Percentiles rank a stretch among this genome's conserved stretches.
Evolutionary conservation across 2,113 vertebrate genomes (phyloP).

Genomic region (Lynx canadensis): DNA sequence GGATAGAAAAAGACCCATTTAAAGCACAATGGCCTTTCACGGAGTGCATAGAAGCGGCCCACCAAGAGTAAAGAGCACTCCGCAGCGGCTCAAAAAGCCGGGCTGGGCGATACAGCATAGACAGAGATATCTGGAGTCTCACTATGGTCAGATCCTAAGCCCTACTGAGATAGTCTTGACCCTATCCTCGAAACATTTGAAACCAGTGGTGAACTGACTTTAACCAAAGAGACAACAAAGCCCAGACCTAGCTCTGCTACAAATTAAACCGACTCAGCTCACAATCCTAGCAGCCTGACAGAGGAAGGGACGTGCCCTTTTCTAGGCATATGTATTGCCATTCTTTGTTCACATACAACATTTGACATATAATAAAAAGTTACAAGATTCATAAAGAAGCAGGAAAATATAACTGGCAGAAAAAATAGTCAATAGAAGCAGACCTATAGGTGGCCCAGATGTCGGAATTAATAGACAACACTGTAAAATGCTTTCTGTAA

Average conservation of each 20-base stretch:
- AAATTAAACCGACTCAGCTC: not conserved
- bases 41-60: not conserved
- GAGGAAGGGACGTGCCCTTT: not conserved
- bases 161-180: not conserved
- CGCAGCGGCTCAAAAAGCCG: not conserved
- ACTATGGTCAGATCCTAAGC: not conserved
- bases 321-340: accelerated
- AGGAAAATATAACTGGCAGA: not conserved
- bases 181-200: not conserved
- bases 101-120: not conserved
- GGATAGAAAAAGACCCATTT: not conserved
- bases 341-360: not conserved
- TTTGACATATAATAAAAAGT: not conserved
- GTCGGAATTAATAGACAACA: not conserved
- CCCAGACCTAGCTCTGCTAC: not conserved
- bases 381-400: not conserved
- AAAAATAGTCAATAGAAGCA: not conserved
- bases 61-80: not conserved
- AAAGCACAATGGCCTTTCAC: not conserved
- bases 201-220: not conserved
- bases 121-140: not conserved
- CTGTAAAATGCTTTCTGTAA: not conserved
- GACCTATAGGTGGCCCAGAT: not conserved
- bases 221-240: not conserved
- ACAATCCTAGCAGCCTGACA: not conserved